Evolutionary conservation across 1,140 invertebrate species (phyloP).

Genomic region (Euura saliciscinereae): DNA sequence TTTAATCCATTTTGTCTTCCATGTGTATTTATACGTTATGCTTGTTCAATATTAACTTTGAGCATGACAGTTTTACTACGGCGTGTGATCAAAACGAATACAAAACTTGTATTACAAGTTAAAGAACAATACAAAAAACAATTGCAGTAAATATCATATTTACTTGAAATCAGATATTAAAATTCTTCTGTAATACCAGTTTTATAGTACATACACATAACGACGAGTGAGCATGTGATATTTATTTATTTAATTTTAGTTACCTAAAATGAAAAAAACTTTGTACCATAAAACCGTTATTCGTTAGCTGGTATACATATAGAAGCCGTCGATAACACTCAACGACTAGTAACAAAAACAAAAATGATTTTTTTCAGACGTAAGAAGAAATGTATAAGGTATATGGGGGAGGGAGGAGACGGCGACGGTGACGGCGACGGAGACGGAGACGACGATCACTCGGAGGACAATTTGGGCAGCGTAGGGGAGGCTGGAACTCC

Average conservation of each 20-base stretch:
- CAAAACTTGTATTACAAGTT: slow-evolving; percentile 5
- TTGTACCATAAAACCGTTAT: background rate
- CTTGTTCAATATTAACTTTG: slow-evolving; percentile 49
- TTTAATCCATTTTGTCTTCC: background rate
- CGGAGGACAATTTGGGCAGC: slow-evolving; percentile 79
- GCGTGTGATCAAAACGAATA: slow-evolving; percentile 37
- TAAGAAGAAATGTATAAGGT: slow-evolving; percentile 98
- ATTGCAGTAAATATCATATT: background rate
- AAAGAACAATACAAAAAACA: background rate
- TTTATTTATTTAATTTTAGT: slow-evolving; percentile 30
- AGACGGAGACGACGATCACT: slow-evolving; percentile 69
- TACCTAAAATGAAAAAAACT: slow-evolving; percentile 15
- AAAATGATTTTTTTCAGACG: slow-evolving; percentile 72
- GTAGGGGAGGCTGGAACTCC: slow-evolving; percentile 75
- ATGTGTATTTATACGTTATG: slow-evolving; percentile 29
- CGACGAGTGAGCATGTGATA: slow-evolving; percentile 48
- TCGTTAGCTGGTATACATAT: slow-evolving; percentile 24
- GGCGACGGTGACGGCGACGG: slow-evolving; percentile 71
- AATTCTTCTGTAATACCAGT: background rate
- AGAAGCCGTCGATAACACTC: background rate
- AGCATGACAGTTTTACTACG: slow-evolving; percentile 51
- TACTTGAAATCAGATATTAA: background rate
- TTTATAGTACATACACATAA: slow-evolving; percentile 26
- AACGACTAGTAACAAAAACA: no score
- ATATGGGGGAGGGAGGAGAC: slow-evolving; percentile 78